Conservation (phyloP, 2,888 invertebrate species). For the Ferrisia virgata region DNA sequence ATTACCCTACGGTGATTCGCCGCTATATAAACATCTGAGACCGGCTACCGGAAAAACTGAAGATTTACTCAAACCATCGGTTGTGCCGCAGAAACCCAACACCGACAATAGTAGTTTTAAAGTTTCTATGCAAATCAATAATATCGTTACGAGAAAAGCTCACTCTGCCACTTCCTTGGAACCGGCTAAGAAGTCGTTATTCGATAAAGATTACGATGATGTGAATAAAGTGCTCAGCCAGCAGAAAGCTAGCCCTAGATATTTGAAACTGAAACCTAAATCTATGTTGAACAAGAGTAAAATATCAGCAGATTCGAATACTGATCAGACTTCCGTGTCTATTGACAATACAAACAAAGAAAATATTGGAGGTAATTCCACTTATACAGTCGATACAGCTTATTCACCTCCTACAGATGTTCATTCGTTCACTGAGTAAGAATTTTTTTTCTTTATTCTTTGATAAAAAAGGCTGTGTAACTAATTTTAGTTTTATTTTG, state of each 20-base stretch:
- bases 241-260: slow-evolving; percentile 28
- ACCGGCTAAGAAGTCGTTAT: slow-evolving; percentile 37
- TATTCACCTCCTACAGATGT: not conserved
- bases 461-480: not conserved
- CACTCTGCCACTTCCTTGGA: not conserved
- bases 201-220: slow-evolving; percentile 35
- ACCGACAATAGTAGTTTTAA: slow-evolving; percentile 18
- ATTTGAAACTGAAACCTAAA: slow-evolving; percentile 37
- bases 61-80: slow-evolving; percentile 63
- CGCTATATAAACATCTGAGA: slow-evolving; percentile 64
- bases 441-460: not conserved
- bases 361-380: not conserved
- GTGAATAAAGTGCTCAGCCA: not conserved
- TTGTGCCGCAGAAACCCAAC: slow-evolving; percentile 33
- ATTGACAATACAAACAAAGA: slow-evolving; percentile 30
- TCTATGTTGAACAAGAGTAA: slow-evolving; percentile 23
- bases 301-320: not conserved
- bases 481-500: not conserved
- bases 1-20: slow-evolving; percentile 83
- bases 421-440: not conserved
- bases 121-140: slow-evolving; percentile 33
- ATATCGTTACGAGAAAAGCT: slow-evolving; percentile 34
- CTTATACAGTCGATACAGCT: not conserved
- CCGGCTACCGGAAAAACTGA: slow-evolving; percentile 61
- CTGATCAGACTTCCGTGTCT: not conserved